Evolutionary conservation across 2,888 invertebrate species (phyloP).

Genomic region (Xylocampa areola): DNA sequence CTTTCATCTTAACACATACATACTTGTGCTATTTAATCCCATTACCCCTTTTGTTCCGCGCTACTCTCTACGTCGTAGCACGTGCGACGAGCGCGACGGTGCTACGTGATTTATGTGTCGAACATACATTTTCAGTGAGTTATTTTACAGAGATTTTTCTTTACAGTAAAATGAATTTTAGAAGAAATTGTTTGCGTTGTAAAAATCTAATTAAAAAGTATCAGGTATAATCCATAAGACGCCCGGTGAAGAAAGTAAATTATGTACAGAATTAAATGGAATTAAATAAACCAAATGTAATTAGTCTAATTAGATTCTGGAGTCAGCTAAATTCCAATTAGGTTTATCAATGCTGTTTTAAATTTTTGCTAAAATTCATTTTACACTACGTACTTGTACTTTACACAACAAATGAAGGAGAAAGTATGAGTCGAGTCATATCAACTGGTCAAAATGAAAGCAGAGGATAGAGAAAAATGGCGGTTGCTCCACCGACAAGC

Average conservation of each 20-base stretch:
- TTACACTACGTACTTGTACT: too few relatives aligned
- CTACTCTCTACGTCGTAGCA: conserved; percentile 62
- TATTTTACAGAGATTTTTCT: conserved; percentile 29
- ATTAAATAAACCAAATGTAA: conserved; percentile 4
- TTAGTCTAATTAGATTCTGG: too few relatives aligned
- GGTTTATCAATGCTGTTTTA: too few relatives aligned
- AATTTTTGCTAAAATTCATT: too few relatives aligned
- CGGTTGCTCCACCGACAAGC: too few relatives aligned
- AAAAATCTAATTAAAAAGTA: conserved; percentile 32
- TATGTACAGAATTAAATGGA: conserved; percentile 13
- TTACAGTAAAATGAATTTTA: conserved; percentile 17
- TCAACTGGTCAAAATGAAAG: too few relatives aligned
- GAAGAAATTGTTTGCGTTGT: conserved; percentile 16
- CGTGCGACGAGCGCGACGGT: conserved; percentile 59
- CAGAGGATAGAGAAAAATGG: too few relatives aligned
- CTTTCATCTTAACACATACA: conserved; percentile 39
- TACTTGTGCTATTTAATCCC: conserved; percentile 41
- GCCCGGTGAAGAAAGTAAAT: conserved; percentile 9
- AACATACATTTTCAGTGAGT: conserved; percentile 22
- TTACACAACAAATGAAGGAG: too few relatives aligned
- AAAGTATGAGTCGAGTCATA: too few relatives aligned
- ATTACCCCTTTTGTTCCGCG: conserved; percentile 28
- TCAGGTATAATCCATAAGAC: conserved; percentile 19
- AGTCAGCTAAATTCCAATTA: too few relatives aligned
- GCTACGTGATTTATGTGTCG: conserved; percentile 52